Conservation (phyloP, 2,797 vertebrate genomes). For the Anguilla pacifica region DNA sequence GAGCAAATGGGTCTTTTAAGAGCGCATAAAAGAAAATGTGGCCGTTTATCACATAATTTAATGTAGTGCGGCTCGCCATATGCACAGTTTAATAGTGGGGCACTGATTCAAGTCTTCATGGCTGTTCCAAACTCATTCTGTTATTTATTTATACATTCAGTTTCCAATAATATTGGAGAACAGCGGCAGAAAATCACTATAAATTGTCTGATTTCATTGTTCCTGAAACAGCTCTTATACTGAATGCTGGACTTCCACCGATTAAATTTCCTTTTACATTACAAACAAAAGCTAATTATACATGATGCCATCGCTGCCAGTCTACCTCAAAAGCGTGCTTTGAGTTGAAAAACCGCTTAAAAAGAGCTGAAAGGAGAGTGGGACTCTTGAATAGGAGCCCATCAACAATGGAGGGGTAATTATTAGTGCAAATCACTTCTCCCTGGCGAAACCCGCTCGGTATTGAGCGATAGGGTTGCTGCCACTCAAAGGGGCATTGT, state of each 20-base stretch:
- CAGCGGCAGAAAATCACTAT: background rate
- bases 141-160: background rate
- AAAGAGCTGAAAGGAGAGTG: slow-evolving; percentile 60
- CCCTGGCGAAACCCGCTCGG: slow-evolving; percentile 31
- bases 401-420: slow-evolving; percentile 64
- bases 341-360: background rate
- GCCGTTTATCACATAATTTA: background rate
- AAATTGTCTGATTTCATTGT: background rate
- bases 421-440: slow-evolving; percentile 71
- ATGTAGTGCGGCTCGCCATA: background rate
- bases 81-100: background rate
- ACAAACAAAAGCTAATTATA: background rate
- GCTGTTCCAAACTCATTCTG: background rate
- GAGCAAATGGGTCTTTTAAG: background rate
- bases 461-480: background rate
- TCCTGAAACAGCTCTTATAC: background rate
- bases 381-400: slow-evolving; percentile 56
- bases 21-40: background rate
- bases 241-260: background rate
- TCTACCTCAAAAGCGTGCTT: background rate
- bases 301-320: slow-evolving; percentile 30
- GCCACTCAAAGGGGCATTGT: slow-evolving; percentile 58
- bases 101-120: background rate
- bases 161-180: background rate
- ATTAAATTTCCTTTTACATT: background rate